Evolutionary conservation across 1,140 invertebrate species (phyloP), one percentile per base, ranked within the genome.

Genomic region (Drosophila erecta): DNA sequence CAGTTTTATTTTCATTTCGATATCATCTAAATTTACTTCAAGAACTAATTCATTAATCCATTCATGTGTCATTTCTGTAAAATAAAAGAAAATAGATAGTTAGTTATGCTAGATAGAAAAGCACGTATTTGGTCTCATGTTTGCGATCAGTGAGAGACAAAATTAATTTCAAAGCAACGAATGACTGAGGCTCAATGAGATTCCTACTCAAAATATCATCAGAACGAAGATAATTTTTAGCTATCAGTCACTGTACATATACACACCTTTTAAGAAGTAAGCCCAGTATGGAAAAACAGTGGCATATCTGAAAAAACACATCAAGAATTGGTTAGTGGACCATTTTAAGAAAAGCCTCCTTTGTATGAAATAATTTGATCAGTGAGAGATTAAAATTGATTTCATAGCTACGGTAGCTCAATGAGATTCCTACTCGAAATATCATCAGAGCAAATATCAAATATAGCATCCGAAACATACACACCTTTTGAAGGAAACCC

Each of bases 351-450:
- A n/a, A 0, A 8, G 7, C 6, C 17, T 0, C 30, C 3, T 14
- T 3, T 27, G 40, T 7, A 4, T 12, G n/a, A 14, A 15, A 33
- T 40, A 11, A 0, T 41, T 12, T 22, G 1, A 37, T 81, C 84
- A 85, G 79, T 60, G 2, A 22, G 58, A 65, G 57, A 43, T 59
- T 14, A 70, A 44, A 67, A 15, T 66, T 78, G 44, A 51, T 93
- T 92, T 93, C 92, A 81, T 62, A 50, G 59, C 86, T 76, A 90
- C 81, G 11, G 81, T 87, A 67, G 84, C 78, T 94, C 94, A 94
- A 93, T 93, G 94, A 94, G 94, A 94, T 94, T 94, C 94, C 94
- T 93, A 93, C 91, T 93, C 55, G 11, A 74, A 37, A 64, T 67
- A 67, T 90, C 87, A 90, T 90, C 89, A 91, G 51, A 35, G 2